A percentile compares a stretch with the other conserved stretches of the same genome.
Conservation (phyloP, 1,140 invertebrate genomes). For the Hypsibius dujardini region DNA sequence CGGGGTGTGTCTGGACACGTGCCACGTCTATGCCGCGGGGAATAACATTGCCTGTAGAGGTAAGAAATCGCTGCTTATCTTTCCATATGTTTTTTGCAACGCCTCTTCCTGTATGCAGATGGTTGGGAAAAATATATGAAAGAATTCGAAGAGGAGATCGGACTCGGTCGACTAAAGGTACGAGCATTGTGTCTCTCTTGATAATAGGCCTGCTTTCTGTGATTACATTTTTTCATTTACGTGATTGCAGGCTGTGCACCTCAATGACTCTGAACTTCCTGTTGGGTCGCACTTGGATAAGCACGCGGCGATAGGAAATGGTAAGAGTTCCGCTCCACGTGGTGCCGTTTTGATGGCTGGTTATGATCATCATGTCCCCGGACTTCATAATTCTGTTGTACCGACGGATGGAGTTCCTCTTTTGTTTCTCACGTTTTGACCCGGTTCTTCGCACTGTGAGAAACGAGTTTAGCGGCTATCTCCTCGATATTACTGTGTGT, state of each 20-base stretch:
- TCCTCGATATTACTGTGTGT: not conserved
- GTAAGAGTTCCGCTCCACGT: not conserved
- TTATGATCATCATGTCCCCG: not conserved
- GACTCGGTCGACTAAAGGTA: conserved; percentile 37
- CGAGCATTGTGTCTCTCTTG: too few relatives aligned
- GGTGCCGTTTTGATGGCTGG: not conserved
- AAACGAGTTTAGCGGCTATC: not conserved
- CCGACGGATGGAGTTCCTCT: too few relatives aligned
- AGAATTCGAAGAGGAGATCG: conserved; percentile 37
- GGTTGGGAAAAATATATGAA: conserved; percentile 34
- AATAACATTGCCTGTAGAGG: conserved; percentile 25
- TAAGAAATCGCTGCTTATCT: too few relatives aligned
- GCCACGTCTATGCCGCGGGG: conserved; percentile 42
- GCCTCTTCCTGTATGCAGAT: conserved; percentile 24
- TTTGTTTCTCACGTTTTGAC: not conserved
- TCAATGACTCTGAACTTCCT: conserved; percentile 39
- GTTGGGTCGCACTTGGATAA: conserved; percentile 35
- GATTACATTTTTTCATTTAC: too few relatives aligned
- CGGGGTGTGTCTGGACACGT: conserved; percentile 41
- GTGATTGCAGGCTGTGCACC: conserved; percentile 28
- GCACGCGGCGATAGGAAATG: conserved; percentile 38
- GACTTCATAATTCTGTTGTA: too few relatives aligned
- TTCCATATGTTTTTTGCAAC: too few relatives aligned
- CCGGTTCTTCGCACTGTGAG: not conserved
- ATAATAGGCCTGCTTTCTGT: too few relatives aligned